These are phyloP conservation scores for Unio delphinus DNA, from an alignment of 2,888 invertebrate species.

Conservation along the genomic window DNA sequence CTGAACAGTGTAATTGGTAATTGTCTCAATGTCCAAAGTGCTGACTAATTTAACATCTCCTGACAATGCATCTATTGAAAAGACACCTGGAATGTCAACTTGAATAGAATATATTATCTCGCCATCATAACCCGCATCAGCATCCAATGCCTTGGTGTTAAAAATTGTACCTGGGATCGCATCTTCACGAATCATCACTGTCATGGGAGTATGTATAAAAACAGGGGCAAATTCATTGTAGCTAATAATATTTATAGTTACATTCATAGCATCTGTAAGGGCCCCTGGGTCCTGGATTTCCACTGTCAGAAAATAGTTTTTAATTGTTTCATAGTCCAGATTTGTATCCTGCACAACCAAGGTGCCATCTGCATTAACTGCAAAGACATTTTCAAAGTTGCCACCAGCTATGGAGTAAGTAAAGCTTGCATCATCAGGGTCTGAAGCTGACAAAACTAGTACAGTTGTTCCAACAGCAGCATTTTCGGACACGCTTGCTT, in stretches of 20 bases:
- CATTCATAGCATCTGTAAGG: constrained; percentile 86
- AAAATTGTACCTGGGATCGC: constrained; percentile 36
- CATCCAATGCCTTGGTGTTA: constrained; percentile 49
- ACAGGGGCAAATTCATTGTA: constrained; percentile 49
- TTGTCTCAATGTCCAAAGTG: constrained; percentile 19
- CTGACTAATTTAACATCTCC: constrained; percentile 29
- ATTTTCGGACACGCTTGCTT: constrained; percentile 46
- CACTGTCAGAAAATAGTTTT: constrained; percentile 67
- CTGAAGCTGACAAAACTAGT: constrained; percentile 40
- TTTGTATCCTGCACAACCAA: constrained; percentile 28
- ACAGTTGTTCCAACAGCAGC: constrained; percentile 29
- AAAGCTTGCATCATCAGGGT: constrained; percentile 38
- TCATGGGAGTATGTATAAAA: constrained; percentile 21
- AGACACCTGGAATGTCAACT: constrained; percentile 32
- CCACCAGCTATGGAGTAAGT: constrained; percentile 29
- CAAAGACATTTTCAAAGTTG: constrained; percentile 37
- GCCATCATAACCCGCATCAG: constrained; percentile 50
- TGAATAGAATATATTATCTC: constrained; percentile 37
- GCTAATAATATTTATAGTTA: constrained; percentile 42
- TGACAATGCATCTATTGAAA: constrained; percentile 32
- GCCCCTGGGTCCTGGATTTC: constrained; percentile 92
- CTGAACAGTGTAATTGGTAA: constrained; percentile 17
- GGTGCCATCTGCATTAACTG: constrained; percentile 34
- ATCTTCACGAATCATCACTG: constrained; percentile 43
- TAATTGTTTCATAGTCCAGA: constrained; percentile 44